phyloP scores from a whole-genome alignment of 1,140 invertebrate species.

The Drosophila pruinosa region DNA sequence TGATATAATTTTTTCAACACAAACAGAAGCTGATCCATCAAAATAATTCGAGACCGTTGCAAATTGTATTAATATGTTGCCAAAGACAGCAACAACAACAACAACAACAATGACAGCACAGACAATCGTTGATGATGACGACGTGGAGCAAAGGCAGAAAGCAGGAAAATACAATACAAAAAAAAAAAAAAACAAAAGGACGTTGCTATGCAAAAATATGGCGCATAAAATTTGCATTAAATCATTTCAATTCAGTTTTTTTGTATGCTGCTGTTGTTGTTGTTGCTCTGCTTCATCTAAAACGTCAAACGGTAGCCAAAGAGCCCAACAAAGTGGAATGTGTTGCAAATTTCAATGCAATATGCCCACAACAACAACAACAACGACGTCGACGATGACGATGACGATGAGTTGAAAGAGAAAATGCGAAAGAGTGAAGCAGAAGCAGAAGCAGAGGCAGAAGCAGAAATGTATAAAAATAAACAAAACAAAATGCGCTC shows the following conservation, averaged over 20 bases:
- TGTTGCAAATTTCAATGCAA: constrained; percentile 78
- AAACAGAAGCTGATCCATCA: constrained; percentile 22
- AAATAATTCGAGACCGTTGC: constrained; percentile 47
- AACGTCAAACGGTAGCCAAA: constrained; percentile 75
- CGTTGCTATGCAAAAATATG: constrained; percentile 53
- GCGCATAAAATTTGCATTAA: constrained; percentile 78
- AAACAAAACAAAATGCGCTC: constrained; percentile 61
- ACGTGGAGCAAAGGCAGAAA: constrained; percentile 24
- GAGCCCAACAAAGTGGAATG: constrained; percentile 62
- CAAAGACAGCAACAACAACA: constrained; percentile 27
- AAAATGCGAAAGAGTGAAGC: constrained; percentile 58
- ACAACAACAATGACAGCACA: constrained; percentile 17
- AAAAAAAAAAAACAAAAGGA: constrained; percentile 11
- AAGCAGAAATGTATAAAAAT: constrained; percentile 57
- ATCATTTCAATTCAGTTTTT: constrained; percentile 58
- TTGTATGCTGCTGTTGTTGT: constrained; percentile 7
- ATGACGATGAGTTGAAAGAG: constrained; percentile 10
- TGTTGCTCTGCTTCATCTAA: constrained; percentile 28
- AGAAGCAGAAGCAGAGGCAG: constrained; percentile 30
- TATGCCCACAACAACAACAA: constrained; percentile 47
- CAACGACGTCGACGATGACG: constrained; percentile 3
- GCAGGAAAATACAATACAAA: neutral
- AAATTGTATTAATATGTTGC: constrained; percentile 58
- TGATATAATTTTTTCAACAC: neutral
- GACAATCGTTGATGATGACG: constrained; percentile 49